Base-by-base conservation (phyloP, 2,797 vertebrate species). In the Mustela erminea region DNA sequence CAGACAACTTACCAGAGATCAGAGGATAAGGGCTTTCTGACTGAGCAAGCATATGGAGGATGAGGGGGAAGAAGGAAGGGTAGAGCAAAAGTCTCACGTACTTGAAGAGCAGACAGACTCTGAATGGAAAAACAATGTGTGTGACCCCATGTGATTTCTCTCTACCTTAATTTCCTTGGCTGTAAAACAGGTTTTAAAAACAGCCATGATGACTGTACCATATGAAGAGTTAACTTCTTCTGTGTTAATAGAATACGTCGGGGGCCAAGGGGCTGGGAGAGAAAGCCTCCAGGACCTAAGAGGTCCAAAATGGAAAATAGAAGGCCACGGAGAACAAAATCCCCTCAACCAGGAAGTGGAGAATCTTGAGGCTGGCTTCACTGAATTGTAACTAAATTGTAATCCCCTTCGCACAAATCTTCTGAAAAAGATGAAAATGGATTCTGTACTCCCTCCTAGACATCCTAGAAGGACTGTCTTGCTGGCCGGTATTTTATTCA, bases 1-100 rank as follows among this genome's bases (percentile, higher is more conserved):
- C 66, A 90, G 96, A 66, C 75, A 95, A 87, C 68, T 77, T 91
- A 85, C 49, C 54, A 74, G 20, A 95, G 60, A 87, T 58, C 25
- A 75, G 56, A 94, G 11, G 20, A 77, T 75, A 95, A 77, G 58
- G 27, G 20, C 20, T 90, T 89, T 87, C 15, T 92, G 49, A 56
- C 10, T 94, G 35, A 54, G 64, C 46, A 85, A 96, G 74, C 35
- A 88, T 1, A 38, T 8, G 1, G 3, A 77, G 23, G 62, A 32
- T 52, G 20, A 81, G 23, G 68, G 18, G 1, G 38, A 66, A 72
- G 17, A 60, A 81, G 27, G 32, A 66, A 74, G 18, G 38, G 43
- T 32, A n/a, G 41, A 72, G 56, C 56, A 78, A 35, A 90, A 85
- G 38, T 38, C 82, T 81, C 20, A 74, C 4, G 49, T 13, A 78